These are phyloP conservation scores for Apus apus DNA, from an alignment of 2,113 vertebrate species.

Conservation along the genomic window DNA sequence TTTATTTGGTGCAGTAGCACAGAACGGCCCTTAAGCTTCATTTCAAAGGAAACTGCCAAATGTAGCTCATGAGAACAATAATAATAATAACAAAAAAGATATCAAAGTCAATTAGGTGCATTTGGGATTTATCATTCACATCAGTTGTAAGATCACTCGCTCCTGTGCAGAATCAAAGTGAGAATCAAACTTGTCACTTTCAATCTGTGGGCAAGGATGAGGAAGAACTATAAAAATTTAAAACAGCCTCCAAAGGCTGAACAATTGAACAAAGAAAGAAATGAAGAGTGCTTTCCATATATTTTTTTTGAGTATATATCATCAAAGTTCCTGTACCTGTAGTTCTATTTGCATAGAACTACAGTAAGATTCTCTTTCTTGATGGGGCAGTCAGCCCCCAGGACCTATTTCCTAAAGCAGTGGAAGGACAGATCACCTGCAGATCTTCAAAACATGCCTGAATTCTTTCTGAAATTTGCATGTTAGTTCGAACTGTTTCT, in stretches of 20 bases:
- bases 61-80: not conserved
- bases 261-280: not conserved
- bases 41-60: not conserved
- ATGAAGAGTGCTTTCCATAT: not conserved
- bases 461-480: not conserved
- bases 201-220: not conserved
- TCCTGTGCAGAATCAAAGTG: not conserved
- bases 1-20: not conserved
- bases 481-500: not conserved
- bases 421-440: not conserved
- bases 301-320: not conserved
- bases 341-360: not conserved
- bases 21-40: not conserved
- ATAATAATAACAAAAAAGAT: too few relatives aligned
- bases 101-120: not conserved
- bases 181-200: not conserved
- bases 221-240: not conserved
- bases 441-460: not conserved
- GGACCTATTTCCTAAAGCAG: not conserved
- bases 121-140: not conserved
- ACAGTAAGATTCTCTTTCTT: not conserved
- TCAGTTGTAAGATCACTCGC: not conserved
- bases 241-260: not conserved
- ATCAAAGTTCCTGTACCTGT: too few relatives aligned
- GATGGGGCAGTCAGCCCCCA: not conserved